Conservation (phyloP, 2,888 invertebrate genomes). For the Dendrolimus houi region DNA sequence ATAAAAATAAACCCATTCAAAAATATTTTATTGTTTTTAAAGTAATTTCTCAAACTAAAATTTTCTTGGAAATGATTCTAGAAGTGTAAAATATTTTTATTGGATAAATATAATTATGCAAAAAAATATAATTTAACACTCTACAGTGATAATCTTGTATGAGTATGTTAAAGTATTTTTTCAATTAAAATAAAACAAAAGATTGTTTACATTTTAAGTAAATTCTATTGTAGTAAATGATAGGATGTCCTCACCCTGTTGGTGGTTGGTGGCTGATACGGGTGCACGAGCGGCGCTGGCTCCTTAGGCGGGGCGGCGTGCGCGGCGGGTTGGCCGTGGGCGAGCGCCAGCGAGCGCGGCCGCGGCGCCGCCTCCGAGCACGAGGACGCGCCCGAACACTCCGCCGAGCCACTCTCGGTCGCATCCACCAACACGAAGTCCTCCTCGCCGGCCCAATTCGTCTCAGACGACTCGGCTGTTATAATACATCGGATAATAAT, state of each 20-base stretch:
- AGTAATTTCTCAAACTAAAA: too few relatives aligned
- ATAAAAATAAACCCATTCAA: too few relatives aligned
- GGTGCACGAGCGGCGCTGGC: constrained; percentile 7
- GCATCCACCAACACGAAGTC: constrained; percentile 90
- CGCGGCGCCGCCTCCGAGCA: constrained; percentile 59
- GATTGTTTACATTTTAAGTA: too few relatives aligned
- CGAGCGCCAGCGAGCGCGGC: constrained; percentile 54
- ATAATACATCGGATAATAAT: too few relatives aligned
- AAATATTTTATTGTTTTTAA: too few relatives aligned
- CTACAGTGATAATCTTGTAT: too few relatives aligned
- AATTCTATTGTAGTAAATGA: background rate
- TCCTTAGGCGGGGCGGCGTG: constrained; percentile 9
- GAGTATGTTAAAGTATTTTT: too few relatives aligned
- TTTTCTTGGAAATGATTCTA: too few relatives aligned
- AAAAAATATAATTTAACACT: too few relatives aligned
- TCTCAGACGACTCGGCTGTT: constrained; percentile 62
- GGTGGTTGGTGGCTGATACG: constrained; percentile 6
- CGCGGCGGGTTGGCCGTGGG: constrained; percentile 16
- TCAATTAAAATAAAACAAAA: too few relatives aligned
- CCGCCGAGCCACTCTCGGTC: constrained; percentile 75
- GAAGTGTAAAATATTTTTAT: too few relatives aligned
- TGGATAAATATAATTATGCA: too few relatives aligned
- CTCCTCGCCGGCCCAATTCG: constrained; percentile 82
- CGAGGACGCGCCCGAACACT: constrained; percentile 50
- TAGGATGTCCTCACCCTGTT: constrained; percentile 3